Evolutionary conservation across 2,797 vertebrate genomes (phyloP), one percentile per base, ranked within the genome.

Genomic region (Carduelis carduelis): DNA sequence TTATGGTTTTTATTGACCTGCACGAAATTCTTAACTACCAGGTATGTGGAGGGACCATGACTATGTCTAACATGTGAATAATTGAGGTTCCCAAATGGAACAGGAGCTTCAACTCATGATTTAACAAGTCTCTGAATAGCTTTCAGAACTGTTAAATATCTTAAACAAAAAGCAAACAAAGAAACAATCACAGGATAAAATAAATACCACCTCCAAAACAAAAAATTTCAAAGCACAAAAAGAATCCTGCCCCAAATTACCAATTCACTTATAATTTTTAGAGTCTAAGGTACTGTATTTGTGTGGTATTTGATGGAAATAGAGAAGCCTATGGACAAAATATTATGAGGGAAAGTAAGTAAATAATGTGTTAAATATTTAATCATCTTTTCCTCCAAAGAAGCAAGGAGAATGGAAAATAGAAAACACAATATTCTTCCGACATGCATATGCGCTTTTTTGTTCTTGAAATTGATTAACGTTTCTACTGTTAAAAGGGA

Each of bases 371-470:
- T 71, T 52, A 47, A 63, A 39, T 59, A 55, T 47, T 80, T 69
- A 30, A 30, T 77, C 18, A 30, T 16, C 57, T 35, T 83, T 78
- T 74, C 8, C 26, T 83, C 37, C 41, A 52, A 72, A 70, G 34
- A 27, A 81, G 19, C 21, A 41, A 78, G 14, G 28, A 24, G 13
- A 61, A 27, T 66, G 20, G 30, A 50, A 82, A 84, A 72, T 22
- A 17, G 12, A 70, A 49, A 78, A 41, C 11, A 61, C 34, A 46
- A 26, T 55, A 41, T 69, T 61, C 34, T 47, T 77, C 34, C 11
- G 1, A 47, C 21, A 34, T 47, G n/a, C 28, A 28, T 52, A n/a
- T 20, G 8, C 0, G 0, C 21, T 61, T 55, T 34, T 61, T 52
- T 69, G 18, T 79, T 84, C 43, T 82, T 72, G 26, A 64, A 63